Percentiles rank a stretch among this genome's conserved stretches.
Evolutionary conservation across 53 echinoderm and acorn worm genomes (phyloP).

Genomic region (Temnopleurus reevesii): DNA sequence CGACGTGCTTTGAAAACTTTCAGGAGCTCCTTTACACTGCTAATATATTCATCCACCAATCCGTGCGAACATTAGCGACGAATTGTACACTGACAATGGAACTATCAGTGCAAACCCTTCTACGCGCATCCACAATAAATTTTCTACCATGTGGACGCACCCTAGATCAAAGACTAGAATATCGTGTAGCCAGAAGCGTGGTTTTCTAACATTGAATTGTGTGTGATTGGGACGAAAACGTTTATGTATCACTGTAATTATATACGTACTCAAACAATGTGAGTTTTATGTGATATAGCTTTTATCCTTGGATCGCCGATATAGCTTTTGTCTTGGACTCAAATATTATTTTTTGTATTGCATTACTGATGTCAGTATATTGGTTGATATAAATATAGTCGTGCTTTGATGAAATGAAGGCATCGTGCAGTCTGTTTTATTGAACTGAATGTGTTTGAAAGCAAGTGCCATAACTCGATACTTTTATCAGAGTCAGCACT

Average conservation of each 20-base stretch:
- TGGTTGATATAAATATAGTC: conserved; percentile 39
- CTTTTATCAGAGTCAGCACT: too few species aligned
- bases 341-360: conserved; percentile 22
- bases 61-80: not conserved
- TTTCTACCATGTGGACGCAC: not conserved
- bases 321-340: not conserved
- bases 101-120: too few species aligned
- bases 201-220: conserved; percentile 2
- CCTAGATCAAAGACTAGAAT: conserved; percentile 20
- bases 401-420: conserved; percentile 27
- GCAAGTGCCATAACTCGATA: too few species aligned
- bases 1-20: not conserved
- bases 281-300: not conserved
- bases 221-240: conserved; percentile 9
- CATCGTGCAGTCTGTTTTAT: not conserved
- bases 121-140: not conserved
- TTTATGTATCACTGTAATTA: not conserved
- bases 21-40: not conserved
- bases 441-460: not conserved
- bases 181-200: conserved; percentile 20
- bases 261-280: not conserved
- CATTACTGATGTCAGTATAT: not conserved
- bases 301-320: not conserved
- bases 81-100: too few species aligned
- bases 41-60: not conserved